Base-by-base conservation (phyloP, 1,140 invertebrate species). In the Brachystomella parvula region DNA sequence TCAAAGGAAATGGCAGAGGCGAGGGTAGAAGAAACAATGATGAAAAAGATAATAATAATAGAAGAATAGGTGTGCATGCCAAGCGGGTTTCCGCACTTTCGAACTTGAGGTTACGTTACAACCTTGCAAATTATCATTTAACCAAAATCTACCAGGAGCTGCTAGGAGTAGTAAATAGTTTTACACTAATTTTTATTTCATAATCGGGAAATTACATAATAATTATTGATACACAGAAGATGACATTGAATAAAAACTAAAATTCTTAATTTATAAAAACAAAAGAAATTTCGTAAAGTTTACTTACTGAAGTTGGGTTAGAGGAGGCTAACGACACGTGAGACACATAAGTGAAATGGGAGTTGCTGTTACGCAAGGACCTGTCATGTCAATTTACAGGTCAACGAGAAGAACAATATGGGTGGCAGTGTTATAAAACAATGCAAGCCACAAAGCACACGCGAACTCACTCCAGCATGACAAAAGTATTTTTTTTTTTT, bases 371-470 rank as follows among this genome's bases (percentile, higher is more conserved):
- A 39, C 35, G 19, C 6, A 9, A 19, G 6, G 19, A 39, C 35
- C 19, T 56, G 9, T n/a, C 53, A 28, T n/a, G 35, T 39, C 35
- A 39, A 39, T 39, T 39, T 19, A 6, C 6, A 6, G 6, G 6
- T 39, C 19, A n/a, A n/a, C n/a, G n/a, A n/a, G 6, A 39, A 19
- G 19, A 39, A 39, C 35, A 39, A 39, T 39, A 39, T 39, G 53
- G 53, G 53, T 24, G 53, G 53, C 53, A 56, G n/a, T 56, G 53
- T 56, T 28, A 24, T 21, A 28, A 56, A 6, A 56, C 9, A 56
- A 56, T 9, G 9, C 21, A 12, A 28, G 6, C 19, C 35, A 39
- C 6, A 9, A 9, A 6, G 19, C 35, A 19, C 35, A 39, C 35
- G 35, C 35, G 19, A 39, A 39, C 35, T 6, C 35, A 39, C 35